Conservation (phyloP, 2,113 vertebrate genomes). For the Macaca mulatta region DNA sequence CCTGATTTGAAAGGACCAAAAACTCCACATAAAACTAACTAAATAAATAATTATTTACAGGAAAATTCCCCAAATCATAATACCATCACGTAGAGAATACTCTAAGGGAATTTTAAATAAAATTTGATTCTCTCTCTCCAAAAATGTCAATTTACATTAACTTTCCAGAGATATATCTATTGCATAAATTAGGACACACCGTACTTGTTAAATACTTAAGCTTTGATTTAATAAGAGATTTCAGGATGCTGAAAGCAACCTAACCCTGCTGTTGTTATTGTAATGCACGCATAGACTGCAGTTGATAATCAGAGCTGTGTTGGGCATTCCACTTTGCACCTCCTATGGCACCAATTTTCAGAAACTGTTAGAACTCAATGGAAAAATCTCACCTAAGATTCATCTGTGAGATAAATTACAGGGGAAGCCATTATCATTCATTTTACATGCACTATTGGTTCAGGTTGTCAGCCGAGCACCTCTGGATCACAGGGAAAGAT, state of each 20-base stretch:
- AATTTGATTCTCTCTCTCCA: neutral
- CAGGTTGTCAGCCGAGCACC: neutral
- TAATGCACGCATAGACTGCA: constrained; percentile 38
- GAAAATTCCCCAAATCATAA: neutral
- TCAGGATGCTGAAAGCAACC: neutral
- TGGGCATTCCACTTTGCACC: constrained; percentile 72
- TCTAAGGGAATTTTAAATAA: constrained; percentile 29
- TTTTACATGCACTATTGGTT: constrained; percentile 32
- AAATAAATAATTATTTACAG: neutral
- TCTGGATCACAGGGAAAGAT: neutral
- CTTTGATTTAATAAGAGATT: constrained; percentile 46
- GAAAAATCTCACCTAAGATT: constrained; percentile 76
- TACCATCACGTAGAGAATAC: neutral
- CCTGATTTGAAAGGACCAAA: neutral
- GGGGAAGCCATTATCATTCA: constrained; percentile 63
- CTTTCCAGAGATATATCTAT: neutral
- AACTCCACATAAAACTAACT: neutral
- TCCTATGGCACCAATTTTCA: constrained; percentile 79
- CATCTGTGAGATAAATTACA: constrained; percentile 71
- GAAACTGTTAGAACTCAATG: constrained; percentile 66
- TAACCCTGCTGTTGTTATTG: neutral
- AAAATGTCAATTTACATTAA: neutral
- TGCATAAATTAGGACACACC: constrained; percentile 18
- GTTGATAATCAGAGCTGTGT: constrained; percentile 69
- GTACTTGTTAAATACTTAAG: constrained; percentile 14